phyloP scores from a whole-genome alignment of 2,888 invertebrate genomes.

The Aphodius sticticus region DNA sequence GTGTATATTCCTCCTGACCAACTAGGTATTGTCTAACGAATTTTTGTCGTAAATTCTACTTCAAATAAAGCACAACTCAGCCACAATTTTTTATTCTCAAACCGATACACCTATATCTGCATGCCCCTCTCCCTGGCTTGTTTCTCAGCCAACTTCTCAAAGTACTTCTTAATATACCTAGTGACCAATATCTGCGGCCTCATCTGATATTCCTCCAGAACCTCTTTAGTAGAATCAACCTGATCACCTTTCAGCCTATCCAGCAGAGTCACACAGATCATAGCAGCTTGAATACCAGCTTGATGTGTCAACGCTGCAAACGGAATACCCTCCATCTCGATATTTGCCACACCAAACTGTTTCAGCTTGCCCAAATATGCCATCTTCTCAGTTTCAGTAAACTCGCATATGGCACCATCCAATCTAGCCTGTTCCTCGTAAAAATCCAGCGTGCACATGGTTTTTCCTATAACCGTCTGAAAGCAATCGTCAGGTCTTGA shows the following conservation, averaged over 20 bases:
- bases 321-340: slow-evolving; percentile 96
- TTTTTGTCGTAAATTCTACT: slow-evolving; percentile 14
- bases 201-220: slow-evolving; percentile 88
- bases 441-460: slow-evolving; percentile 97
- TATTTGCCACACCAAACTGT: slow-evolving; percentile 86
- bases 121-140: background rate
- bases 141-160: slow-evolving; percentile 65
- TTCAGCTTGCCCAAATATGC: slow-evolving; percentile 81
- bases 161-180: slow-evolving; percentile 81
- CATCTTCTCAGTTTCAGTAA: slow-evolving; percentile 88
- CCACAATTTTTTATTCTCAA: slow-evolving; percentile 8
- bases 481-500: slow-evolving; percentile 83
- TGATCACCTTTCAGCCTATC: slow-evolving; percentile 95
- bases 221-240: slow-evolving; percentile 87
- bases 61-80: background rate
- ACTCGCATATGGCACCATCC: slow-evolving; percentile 97
- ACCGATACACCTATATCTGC: slow-evolving; percentile 5
- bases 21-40: too few species aligned
- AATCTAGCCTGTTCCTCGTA: slow-evolving; percentile 97
- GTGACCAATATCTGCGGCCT: slow-evolving; percentile 87
- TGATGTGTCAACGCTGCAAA: slow-evolving; percentile 94
- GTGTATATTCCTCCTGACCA: too few species aligned
- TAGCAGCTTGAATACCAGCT: slow-evolving; percentile 94
- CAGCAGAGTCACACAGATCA: slow-evolving; percentile 91
- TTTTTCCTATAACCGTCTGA: slow-evolving; percentile 88